phyloP scores from a whole-genome alignment of 2,797 vertebrate genomes.

The Hydrolagus colliei region DNA sequence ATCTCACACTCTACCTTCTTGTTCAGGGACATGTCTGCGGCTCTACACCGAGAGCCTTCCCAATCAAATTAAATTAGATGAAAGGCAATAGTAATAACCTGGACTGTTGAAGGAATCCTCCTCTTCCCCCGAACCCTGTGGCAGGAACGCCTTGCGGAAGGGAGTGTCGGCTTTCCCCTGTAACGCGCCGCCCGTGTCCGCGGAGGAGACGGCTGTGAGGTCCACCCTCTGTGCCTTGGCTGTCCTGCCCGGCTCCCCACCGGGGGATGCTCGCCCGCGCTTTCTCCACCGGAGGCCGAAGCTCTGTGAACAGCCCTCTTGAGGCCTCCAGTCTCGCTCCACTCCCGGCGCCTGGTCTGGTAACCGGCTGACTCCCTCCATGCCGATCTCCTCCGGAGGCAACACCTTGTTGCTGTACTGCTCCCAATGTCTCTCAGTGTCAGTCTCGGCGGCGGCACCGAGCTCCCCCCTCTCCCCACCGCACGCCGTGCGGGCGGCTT shows the following conservation, averaged over 20 bases:
- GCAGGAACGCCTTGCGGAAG: not conserved
- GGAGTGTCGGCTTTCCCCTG: not conserved
- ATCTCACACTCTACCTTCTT: no score
- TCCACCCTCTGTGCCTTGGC: conserved; percentile 39
- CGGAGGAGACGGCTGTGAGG: conserved; percentile 15
- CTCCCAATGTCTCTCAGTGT: not conserved
- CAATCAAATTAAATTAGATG: conserved; percentile 31
- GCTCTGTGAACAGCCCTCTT: conserved; percentile 40
- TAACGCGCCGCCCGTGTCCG: conserved; percentile 33
- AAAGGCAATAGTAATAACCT: conserved; percentile 43
- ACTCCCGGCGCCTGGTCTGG: conserved; percentile 48
- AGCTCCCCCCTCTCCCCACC: conserved; percentile 45
- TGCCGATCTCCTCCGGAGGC: conserved; percentile 66
- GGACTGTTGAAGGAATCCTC: conserved; percentile 46
- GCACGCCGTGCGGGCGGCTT: conserved; percentile 47
- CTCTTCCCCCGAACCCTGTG: conserved; percentile 35
- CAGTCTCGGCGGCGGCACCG: conserved; percentile 41
- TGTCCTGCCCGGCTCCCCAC: conserved; percentile 35
- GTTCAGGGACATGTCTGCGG: no score
- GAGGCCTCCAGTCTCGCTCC: conserved; percentile 37
- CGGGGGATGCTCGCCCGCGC: conserved; percentile 41
- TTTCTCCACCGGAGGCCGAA: conserved; percentile 50
- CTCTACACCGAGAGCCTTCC: no score
- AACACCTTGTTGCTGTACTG: conserved; percentile 29
- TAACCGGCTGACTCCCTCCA: conserved; percentile 73